These are phyloP conservation scores for Hymenopus coronatus DNA, from an alignment of 2,888 invertebrate species.

Conservation along the genomic window DNA sequence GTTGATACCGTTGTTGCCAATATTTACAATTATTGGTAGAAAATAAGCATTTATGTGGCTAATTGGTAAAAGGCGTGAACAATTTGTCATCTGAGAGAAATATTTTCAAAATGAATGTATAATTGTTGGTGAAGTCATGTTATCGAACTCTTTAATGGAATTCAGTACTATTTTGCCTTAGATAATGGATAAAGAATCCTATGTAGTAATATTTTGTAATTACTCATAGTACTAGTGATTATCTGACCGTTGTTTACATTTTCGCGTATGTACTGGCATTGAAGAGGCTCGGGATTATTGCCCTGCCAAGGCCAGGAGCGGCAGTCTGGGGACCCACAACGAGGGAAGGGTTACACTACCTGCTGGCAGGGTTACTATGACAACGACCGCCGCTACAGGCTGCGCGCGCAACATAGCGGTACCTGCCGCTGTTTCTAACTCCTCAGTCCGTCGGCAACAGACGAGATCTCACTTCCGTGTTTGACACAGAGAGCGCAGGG, in stretches of 20 bases:
- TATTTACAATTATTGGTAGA: no score
- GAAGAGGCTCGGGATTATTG: neutral
- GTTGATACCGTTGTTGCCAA: no score
- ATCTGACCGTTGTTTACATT: neutral
- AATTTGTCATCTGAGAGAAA: no score
- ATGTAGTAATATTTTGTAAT: no score
- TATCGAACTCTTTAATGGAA: no score
- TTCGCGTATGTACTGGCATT: neutral
- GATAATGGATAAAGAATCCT: no score
- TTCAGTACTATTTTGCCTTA: no score
- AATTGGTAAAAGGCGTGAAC: no score
- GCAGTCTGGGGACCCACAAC: neutral
- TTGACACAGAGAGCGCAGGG: neutral
- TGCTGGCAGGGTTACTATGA: neutral
- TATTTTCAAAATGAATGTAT: no score
- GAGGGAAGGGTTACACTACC: constrained; percentile 15
- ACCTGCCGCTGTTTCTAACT: neutral
- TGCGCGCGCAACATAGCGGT: constrained; percentile 18
- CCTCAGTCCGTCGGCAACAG: neutral
- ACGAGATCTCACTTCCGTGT: neutral
- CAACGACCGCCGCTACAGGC: neutral
- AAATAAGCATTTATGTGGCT: no score
- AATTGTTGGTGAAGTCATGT: no score
- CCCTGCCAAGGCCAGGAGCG: neutral
- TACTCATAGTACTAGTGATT: neutral